Conservation (phyloP, 2,113 vertebrate species). For the Pterocles orientalis region DNA sequence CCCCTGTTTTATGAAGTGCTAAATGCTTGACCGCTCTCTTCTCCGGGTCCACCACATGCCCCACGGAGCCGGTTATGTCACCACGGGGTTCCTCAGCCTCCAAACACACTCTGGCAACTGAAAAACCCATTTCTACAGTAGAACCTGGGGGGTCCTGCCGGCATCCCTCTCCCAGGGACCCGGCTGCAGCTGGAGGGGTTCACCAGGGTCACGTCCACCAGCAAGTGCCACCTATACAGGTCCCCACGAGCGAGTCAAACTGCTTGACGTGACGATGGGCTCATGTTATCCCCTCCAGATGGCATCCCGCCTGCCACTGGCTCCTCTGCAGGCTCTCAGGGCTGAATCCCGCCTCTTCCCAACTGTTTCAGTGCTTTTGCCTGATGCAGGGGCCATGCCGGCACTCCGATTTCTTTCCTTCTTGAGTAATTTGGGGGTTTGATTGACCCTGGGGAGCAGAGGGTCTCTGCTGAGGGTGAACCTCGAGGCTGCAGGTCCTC, state of each 20-base stretch:
- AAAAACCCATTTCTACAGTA: not conserved
- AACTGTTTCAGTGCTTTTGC: accelerated
- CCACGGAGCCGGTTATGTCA: accelerated
- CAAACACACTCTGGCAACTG: not conserved
- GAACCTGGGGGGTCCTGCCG: accelerated
- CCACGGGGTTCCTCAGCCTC: not conserved
- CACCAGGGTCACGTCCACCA: accelerated
- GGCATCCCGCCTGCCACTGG: not conserved
- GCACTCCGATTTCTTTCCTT: not conserved
- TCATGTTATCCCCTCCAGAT: not conserved
- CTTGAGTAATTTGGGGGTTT: not conserved
- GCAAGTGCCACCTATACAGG: not conserved
- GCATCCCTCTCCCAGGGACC: not conserved
- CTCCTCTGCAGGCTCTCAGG: not conserved
- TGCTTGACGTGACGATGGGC: not conserved
- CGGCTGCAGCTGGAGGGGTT: accelerated
- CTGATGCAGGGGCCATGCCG: accelerated
- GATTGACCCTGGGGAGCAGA: not conserved
- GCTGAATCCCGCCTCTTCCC: not conserved
- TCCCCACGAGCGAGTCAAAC: accelerated
- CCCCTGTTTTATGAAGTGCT: conserved; percentile 2
- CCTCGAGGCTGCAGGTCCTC: not conserved
- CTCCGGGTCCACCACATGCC: accelerated
- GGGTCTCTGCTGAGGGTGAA: accelerated
- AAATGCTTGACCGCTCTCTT: not conserved